Conservation (phyloP, 2,113 vertebrate genomes). For the Chlamydotis undulata region DNA sequence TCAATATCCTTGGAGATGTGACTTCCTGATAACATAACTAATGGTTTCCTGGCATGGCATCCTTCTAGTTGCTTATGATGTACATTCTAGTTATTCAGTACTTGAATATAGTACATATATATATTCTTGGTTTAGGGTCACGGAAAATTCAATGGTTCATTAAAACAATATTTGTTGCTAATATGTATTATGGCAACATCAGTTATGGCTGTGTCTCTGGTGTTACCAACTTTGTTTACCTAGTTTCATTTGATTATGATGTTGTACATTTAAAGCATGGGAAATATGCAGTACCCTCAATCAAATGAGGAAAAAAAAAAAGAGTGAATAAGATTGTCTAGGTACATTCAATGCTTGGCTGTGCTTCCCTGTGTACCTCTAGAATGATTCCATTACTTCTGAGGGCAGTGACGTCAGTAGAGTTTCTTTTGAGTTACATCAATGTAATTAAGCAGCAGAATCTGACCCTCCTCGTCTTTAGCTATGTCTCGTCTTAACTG, state of each 20-base stretch:
- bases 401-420: background rate
- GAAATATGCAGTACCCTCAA: background rate
- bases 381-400: background rate
- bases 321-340: background rate
- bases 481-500: background rate
- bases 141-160: background rate
- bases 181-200: background rate
- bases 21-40: background rate
- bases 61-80: background rate
- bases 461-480: background rate
- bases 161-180: background rate
- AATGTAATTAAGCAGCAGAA: background rate
- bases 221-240: background rate
- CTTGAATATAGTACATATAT: background rate
- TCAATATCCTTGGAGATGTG: background rate
- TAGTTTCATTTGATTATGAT: background rate
- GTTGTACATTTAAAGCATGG: background rate
- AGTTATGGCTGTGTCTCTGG: background rate
- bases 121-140: background rate
- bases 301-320: background rate
- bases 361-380: background rate
- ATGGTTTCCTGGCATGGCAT: background rate
- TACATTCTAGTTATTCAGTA: background rate
- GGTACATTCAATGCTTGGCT: background rate
- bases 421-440: background rate